A percentile compares a stretch with the other conserved stretches of the same genome.
Conservation (phyloP, 64 coral and sea anemone species). For the Pocillopora verrucosa region DNA sequence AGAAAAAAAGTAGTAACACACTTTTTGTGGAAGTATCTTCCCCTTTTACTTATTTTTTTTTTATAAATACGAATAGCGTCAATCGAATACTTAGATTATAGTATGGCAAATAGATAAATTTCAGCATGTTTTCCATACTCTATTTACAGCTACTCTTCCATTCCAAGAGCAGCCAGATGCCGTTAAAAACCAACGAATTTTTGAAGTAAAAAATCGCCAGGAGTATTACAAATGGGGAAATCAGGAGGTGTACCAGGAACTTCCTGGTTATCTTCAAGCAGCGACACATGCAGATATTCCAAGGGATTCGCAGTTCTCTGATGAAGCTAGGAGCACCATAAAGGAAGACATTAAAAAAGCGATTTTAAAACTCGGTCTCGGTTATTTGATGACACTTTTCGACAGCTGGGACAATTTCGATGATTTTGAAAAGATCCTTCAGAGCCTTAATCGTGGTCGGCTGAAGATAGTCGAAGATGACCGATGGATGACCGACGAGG, state of each 20-base stretch:
- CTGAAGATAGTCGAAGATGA: constrained; percentile 62
- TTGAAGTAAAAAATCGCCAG: constrained; percentile 59
- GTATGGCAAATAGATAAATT: no score
- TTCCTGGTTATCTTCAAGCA: constrained; percentile 70
- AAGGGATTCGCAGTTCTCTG: constrained; percentile 70
- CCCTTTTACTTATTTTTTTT: no score
- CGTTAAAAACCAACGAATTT: constrained; percentile 46
- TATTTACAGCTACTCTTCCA: constrained; percentile 33
- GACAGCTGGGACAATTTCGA: constrained; percentile 65
- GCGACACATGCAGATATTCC: constrained; percentile 66
- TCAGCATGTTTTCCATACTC: neutral
- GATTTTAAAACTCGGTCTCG: constrained; percentile 45
- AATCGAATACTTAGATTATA: no score
- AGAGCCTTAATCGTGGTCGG: constrained; percentile 5
- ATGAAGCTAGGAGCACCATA: constrained; percentile 60
- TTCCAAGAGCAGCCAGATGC: constrained; percentile 67
- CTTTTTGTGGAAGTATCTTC: no score
- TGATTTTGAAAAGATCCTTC: constrained; percentile 74
- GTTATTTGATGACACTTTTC: constrained; percentile 52
- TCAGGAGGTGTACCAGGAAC: constrained; percentile 26
- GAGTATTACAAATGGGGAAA: constrained; percentile 66
- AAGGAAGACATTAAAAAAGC: constrained; percentile 41
- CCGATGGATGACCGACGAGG: constrained; percentile 76
- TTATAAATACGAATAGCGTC: no score
- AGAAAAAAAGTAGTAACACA: no score